Conservation (phyloP, 92 coral and sea anemone species). For the Metridium senile region DNA sequence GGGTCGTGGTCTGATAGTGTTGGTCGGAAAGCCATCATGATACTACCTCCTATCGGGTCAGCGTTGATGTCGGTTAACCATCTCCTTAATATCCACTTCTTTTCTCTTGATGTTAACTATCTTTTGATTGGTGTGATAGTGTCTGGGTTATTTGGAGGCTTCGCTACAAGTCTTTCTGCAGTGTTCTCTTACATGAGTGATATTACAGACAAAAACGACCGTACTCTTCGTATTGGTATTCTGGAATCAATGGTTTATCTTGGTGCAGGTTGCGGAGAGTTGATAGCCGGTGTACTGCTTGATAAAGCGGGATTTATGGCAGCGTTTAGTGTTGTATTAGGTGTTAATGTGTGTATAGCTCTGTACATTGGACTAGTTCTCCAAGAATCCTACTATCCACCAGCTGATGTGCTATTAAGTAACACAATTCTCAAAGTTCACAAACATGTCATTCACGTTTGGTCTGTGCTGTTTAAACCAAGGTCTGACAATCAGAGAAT, state of each 20-base stretch:
- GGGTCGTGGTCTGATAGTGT: constrained; percentile 97
- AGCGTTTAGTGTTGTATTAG: constrained; percentile 73
- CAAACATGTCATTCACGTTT: constrained; percentile 59
- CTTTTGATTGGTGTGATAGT: constrained; percentile 75
- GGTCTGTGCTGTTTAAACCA: constrained; percentile 49
- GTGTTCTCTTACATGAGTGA: constrained; percentile 93
- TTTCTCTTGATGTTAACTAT: constrained; percentile 60
- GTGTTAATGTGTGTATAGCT: constrained; percentile 40
- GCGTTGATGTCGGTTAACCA: constrained; percentile 60
- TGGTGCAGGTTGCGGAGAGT: constrained; percentile 77
- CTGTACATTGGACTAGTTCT: constrained; percentile 61
- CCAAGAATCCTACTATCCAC: constrained; percentile 74
- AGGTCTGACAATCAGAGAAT: constrained; percentile 59
- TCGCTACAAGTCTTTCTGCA: constrained; percentile 70
- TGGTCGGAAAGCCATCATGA: constrained; percentile 76
- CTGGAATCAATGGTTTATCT: constrained; percentile 92
- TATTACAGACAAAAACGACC: constrained; percentile 71
- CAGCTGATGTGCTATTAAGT: constrained; percentile 13
- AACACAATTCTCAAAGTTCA: constrained; percentile 57
- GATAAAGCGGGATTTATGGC: constrained; percentile 78
- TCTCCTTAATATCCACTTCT: constrained; percentile 71
- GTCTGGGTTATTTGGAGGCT: constrained; percentile 86
- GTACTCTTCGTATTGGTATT: constrained; percentile 79
- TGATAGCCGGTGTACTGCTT: constrained; percentile 76
- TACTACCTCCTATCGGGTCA: constrained; percentile 75